A percentile compares a stretch with the other conserved stretches of the same genome.
Conservation (phyloP, 2,888 invertebrate species). For the Lepas anatifera region DNA sequence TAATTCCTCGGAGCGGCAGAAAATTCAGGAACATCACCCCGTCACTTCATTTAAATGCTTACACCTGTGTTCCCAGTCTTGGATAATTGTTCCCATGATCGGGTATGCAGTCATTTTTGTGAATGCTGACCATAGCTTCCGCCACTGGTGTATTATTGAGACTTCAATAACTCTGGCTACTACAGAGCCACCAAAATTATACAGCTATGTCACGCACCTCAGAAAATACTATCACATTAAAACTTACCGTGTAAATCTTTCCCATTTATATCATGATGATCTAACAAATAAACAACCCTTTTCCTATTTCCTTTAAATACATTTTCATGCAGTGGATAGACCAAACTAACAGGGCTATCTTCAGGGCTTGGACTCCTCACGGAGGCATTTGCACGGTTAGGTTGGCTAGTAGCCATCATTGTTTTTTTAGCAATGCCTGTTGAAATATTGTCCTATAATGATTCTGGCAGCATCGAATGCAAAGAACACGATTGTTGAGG, state of each 20-base stretch:
- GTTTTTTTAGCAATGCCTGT: not conserved
- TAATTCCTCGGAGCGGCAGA: too few species aligned
- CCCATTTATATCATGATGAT: not conserved
- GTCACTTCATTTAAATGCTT: too few species aligned
- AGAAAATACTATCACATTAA: not conserved
- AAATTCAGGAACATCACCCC: too few species aligned
- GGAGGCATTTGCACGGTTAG: not conserved
- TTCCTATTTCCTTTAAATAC: not conserved
- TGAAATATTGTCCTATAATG: too few species aligned
- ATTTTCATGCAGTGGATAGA: not conserved
- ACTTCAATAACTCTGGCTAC: too few species aligned
- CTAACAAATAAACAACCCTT: not conserved
- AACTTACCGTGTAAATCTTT: conserved; percentile 3
- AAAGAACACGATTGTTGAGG: too few species aligned
- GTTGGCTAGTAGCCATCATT: not conserved
- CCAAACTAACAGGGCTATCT: not conserved
- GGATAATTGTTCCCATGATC: too few species aligned
- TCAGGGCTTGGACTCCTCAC: not conserved
- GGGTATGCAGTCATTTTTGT: not conserved
- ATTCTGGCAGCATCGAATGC: too few species aligned
- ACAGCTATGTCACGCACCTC: not conserved
- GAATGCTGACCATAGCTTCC: too few species aligned
- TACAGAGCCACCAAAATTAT: too few species aligned
- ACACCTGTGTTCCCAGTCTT: too few species aligned
- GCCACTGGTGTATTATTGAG: too few species aligned